phyloP scores from a whole-genome alignment of 2,797 vertebrate species.

The Forpus xanthops region DNA sequence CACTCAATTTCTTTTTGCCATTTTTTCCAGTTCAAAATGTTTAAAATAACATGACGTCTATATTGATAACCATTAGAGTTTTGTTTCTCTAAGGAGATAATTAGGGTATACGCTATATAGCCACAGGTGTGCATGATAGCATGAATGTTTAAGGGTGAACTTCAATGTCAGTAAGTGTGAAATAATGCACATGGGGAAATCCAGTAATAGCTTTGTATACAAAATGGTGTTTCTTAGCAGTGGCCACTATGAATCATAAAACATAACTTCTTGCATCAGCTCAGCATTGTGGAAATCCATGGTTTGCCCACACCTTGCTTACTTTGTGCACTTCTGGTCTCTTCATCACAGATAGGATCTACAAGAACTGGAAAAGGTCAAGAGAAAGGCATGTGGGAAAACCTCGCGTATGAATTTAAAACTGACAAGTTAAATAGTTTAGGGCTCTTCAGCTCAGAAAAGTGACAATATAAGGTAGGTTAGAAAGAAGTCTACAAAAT shows the following conservation, averaged over 20 bases:
- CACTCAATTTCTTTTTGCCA: not conserved
- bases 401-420: not conserved
- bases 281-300: not conserved
- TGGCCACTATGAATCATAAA: not conserved
- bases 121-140: not conserved
- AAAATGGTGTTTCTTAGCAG: not conserved
- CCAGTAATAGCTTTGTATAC: not conserved
- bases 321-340: not conserved
- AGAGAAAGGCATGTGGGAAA: not conserved
- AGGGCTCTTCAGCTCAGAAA: not conserved
- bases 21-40: not conserved
- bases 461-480: not conserved
- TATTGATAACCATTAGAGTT: not conserved
- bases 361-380: not conserved
- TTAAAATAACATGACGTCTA: not conserved
- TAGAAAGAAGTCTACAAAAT: not conserved
- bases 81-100: not conserved
- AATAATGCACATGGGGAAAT: not conserved
- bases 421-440: not conserved
- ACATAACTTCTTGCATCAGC: not conserved
- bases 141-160: not conserved
- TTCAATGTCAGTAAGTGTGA: not conserved
- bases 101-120: not conserved
- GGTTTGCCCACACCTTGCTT: not conserved
- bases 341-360: not conserved